These are phyloP conservation scores for Gymnodraco acuticeps DNA, from an alignment of 2,797 vertebrate species.

Conservation along the genomic window DNA sequence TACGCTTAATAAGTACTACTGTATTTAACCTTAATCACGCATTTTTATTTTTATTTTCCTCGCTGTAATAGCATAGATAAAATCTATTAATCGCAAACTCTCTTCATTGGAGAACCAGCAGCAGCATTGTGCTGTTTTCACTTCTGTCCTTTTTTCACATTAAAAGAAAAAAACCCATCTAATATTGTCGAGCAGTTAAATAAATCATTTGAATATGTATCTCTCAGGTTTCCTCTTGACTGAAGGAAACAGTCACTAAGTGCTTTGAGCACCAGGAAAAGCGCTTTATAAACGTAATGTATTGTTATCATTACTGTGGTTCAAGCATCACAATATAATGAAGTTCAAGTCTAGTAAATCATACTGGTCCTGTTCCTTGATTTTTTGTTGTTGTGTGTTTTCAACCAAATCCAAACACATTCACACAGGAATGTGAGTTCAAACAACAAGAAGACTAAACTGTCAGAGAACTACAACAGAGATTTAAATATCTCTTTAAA, in stretches of 20 bases:
- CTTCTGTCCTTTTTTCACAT: conserved; percentile 11
- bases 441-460: conserved; percentile 15
- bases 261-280: too few relatives aligned
- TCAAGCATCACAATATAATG: conserved; percentile 46
- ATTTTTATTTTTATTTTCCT: conserved; percentile 20
- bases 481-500: conserved; percentile 15
- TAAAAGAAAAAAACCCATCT: conserved; percentile 32
- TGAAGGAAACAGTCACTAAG: conserved; percentile 28
- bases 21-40: conserved; percentile 18
- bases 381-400: conserved; percentile 24
- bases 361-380: conserved; percentile 56
- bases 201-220: conserved; percentile 45
- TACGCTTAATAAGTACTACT: conserved; percentile 14
- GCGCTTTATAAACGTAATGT: too few relatives aligned
- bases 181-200: conserved; percentile 42
- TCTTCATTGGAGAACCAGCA: conserved; percentile 21
- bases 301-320: conserved; percentile 14
- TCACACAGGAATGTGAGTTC: conserved; percentile 57
- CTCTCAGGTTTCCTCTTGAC: conserved; percentile 45
- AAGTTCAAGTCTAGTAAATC: conserved; percentile 32
- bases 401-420: conserved; percentile 51
- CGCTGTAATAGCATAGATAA: conserved; percentile 21
- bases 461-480: conserved; percentile 7
- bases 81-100: conserved; percentile 47
- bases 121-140: conserved; percentile 9